phyloP scores from a whole-genome alignment of 2,888 invertebrate genomes.

The Homarus gammarus region DNA sequence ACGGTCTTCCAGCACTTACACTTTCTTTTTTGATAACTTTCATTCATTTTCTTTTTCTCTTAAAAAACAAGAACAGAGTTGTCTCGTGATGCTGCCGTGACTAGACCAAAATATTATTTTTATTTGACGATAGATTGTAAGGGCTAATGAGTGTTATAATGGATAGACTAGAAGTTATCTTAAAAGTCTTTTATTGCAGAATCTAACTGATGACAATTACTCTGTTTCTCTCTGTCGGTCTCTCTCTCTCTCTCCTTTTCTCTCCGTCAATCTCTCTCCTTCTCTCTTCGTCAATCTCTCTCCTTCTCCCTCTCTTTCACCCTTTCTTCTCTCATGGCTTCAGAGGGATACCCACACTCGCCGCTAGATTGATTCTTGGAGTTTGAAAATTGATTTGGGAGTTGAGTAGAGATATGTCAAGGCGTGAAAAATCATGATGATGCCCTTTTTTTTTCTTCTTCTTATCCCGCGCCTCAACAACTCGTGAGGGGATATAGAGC shows the following conservation, averaged over 20 bases:
- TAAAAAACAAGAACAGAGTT: too few relatives aligned
- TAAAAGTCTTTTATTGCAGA: too few relatives aligned
- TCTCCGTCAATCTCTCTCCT: background rate
- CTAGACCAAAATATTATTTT: background rate
- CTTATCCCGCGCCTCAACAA: background rate
- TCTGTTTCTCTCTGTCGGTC: background rate
- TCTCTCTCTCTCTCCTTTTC: background rate
- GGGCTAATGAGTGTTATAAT: too few relatives aligned
- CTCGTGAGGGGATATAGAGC: slow-evolving; percentile 1
- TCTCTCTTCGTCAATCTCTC: background rate
- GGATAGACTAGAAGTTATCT: too few relatives aligned
- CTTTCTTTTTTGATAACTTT: slow-evolving; percentile 62
- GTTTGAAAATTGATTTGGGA: slow-evolving; percentile 60
- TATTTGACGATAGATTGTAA: background rate
- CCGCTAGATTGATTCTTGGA: slow-evolving; percentile 35
- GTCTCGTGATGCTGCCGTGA: too few relatives aligned
- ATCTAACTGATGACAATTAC: background rate
- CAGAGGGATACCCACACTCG: background rate
- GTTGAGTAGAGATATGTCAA: slow-evolving; percentile 53
- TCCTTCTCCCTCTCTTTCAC: background rate
- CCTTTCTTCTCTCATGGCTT: background rate
- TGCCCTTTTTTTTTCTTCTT: background rate
- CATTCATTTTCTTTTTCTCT: slow-evolving; percentile 49
- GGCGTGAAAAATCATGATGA: slow-evolving; percentile 49
- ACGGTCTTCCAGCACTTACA: slow-evolving; percentile 57